Conservation (phyloP, 1,140 invertebrate species). For the Bombus huntii region DNA sequence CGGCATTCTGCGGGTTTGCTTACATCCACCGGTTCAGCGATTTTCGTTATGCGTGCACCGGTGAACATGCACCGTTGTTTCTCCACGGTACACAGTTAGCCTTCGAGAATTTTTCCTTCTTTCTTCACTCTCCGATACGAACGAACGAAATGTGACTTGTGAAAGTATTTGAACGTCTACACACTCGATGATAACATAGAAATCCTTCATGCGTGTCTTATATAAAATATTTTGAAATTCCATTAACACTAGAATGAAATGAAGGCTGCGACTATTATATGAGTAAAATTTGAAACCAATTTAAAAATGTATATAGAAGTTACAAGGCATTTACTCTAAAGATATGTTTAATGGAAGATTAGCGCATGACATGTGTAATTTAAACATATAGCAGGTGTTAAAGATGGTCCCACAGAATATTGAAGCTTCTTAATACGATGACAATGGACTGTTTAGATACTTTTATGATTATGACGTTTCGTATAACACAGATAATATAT, state of each 20-base stretch:
- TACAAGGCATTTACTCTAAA: too few relatives aligned
- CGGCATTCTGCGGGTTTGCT: slow-evolving; percentile 80
- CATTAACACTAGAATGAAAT: neutral
- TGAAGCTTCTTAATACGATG: neutral
- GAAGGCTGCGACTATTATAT: neutral
- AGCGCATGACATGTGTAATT: too few relatives aligned
- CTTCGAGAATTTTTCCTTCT: slow-evolving; percentile 35
- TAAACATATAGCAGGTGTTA: too few relatives aligned
- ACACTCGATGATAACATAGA: too few relatives aligned
- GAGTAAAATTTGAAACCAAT: too few relatives aligned
- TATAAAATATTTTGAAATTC: neutral
- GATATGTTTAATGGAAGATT: too few relatives aligned
- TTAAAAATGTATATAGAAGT: too few relatives aligned
- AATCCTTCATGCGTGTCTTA: too few relatives aligned
- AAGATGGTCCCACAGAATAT: neutral
- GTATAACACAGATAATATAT: neutral
- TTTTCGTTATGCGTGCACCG: slow-evolving; percentile 61
- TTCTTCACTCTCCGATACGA: neutral
- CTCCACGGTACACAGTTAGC: slow-evolving; percentile 5
- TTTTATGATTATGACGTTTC: neutral
- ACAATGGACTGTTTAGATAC: neutral
- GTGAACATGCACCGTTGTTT: slow-evolving; percentile 51
- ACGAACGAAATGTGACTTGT: neutral
- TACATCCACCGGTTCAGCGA: slow-evolving; percentile 78
- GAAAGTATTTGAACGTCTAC: too few relatives aligned